Evolutionary conservation across 2,888 invertebrate species (phyloP).

Genomic region (Candidula unifasciata): DNA sequence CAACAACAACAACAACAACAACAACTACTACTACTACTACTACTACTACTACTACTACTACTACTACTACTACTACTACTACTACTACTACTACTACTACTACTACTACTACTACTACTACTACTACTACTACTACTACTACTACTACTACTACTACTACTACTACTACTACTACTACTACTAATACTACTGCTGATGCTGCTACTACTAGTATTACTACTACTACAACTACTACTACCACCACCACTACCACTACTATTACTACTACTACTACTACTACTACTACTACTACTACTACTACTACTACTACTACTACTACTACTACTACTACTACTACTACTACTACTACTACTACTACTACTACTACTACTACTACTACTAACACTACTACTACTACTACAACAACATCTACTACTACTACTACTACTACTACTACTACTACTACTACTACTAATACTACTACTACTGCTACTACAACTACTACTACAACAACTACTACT

Average conservation of each 20-base stretch:
- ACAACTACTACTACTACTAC: slow-evolving; percentile 32
- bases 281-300: too few species aligned
- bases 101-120: slow-evolving; percentile 12
- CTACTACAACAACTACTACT: not conserved
- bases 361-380: not conserved
- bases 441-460: slow-evolving; percentile 11
- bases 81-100: slow-evolving; percentile 28
- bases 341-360: not conserved
- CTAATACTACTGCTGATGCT: slow-evolving; percentile 5
- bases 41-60: slow-evolving; percentile 35
- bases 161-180: slow-evolving; percentile 34
- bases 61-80: slow-evolving; percentile 28
- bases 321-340: not conserved
- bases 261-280: too few species aligned
- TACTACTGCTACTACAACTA: not conserved
- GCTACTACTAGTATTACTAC: slow-evolving; percentile 1
- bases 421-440: slow-evolving; percentile 34
- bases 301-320: too few species aligned
- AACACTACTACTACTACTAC: slow-evolving; percentile 23
- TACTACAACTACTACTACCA: slow-evolving; percentile 20
- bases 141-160: slow-evolving; percentile 40
- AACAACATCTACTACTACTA: slow-evolving; percentile 21
- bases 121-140: slow-evolving; percentile 29
- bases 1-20: not conserved
- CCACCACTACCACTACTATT: slow-evolving; percentile 4